Base-by-base conservation (phyloP, 2,888 invertebrate genomes). In the Tuberolachnus salignus region DNA sequence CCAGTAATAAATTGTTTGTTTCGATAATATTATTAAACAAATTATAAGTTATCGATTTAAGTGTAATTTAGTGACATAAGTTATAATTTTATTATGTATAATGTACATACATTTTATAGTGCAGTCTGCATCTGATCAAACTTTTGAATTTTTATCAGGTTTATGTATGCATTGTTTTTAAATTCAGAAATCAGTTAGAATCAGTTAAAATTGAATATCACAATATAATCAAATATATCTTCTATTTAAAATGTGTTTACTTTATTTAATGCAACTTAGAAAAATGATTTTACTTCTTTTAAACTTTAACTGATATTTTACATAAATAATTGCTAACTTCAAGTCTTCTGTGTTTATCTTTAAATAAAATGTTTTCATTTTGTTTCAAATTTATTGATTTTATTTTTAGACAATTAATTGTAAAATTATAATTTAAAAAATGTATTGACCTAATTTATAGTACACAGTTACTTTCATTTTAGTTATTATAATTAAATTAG, bases 151-250 rank as follows among this genome's bases (percentile, higher is more conserved):
- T 34, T 53, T n/a, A 19, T 19, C 0, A 53, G 19, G n/a, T 53
- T 53, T 19, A 9, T 6, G 0, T 64, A 21, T 21, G 21, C 21
- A 46, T 46, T 46, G 19, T 13, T 64, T 64, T 46, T 46, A 3
- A 64, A 44, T 64, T 44, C 21, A 11, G 44, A 46, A 64, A 46
- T 13, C 64, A 44, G 42, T 63, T 63, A 19, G 13, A 44, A n/a
- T n/a, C n/a, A n/a, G n/a, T n/a, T n/a, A n/a, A 21, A 11, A 42
- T 63, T 19, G 63, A 4, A n/a, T 19, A 19, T 34, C 10, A 6
- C n/a, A n/a, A n/a, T 42, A 42, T 19, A 21, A 44, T 19, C 9
- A 4, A 61, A 61, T 34, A 23, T 57, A 26, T 57, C 9, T 57
- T 26, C 23, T 23, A 9, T 14, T 14, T 42, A 10, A 6, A 26